Base-by-base conservation (phyloP, 2,113 vertebrate genomes). In the Centropus unirufus region DNA sequence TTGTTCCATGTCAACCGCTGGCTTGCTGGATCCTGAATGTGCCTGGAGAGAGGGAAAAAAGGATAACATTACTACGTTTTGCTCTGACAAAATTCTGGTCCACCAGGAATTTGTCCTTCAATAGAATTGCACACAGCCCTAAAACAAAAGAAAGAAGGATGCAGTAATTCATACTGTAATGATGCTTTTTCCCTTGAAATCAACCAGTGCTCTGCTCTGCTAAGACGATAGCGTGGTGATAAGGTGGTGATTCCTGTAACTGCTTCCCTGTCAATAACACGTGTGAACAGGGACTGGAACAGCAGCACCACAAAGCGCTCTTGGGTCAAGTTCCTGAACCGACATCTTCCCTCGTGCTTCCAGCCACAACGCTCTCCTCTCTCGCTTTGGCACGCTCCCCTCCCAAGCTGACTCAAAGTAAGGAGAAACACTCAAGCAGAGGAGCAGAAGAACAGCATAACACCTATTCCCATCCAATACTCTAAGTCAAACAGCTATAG, bases 1-100 rank as follows among this genome's bases (percentile, higher is more conserved):
- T 99, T 99, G 98, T 98, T 99, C 99, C 99, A 99, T 0, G 99
- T 99, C 96, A 99, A 97, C 95, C 98, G 98, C 97, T 99, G 99
- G 97, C 98, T 99, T 36, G 99, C 99, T 47, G 99, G 99, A 93
- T 99, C 99, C 98, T 99, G 99, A 92, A 99, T 99, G 97, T 99
- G 99, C 99, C 99, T 99, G 80, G 30, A 87, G 68, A 80, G 15
- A 0, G 26, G 14, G 46, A 22, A 47, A 3, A 47, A 27, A 27
- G 24, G 15, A 26, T 40, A 13, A 6, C 0, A 3, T 34, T 40
- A 69, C 3, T 49, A 26, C n/a, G 3, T 2, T 27, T 5, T 20
- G 19, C 9, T 47, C 16, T 70, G 46, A 32, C 24, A 73, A 54
- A 27, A 14, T 11, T 20, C 24, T 17, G 24, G 34, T 3, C 24